Evolutionary conservation across 2,888 invertebrate species (phyloP).

Genomic region (Ophion ellenae): DNA sequence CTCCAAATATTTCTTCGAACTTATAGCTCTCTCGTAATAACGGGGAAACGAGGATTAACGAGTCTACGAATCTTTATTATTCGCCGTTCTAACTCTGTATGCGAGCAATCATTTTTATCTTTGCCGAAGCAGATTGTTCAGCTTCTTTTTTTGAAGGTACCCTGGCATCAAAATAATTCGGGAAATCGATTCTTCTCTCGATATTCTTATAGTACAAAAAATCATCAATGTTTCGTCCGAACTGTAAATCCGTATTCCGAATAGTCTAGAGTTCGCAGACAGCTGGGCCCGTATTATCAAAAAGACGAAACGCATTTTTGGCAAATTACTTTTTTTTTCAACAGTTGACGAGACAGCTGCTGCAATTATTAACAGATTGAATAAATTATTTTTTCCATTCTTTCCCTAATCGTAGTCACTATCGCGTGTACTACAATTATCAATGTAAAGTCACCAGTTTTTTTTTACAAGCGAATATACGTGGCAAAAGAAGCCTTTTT

Average conservation of each 20-base stretch:
- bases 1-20: conserved; percentile 18
- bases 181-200: background rate
- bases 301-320: background rate
- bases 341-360: background rate
- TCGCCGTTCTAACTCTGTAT: no score
- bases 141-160: background rate
- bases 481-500: background rate
- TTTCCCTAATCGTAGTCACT: background rate
- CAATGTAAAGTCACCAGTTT: background rate
- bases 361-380: background rate
- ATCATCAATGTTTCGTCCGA: background rate
- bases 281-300: background rate
- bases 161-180: background rate
- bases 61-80: no score
- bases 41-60: no score
- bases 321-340: background rate
- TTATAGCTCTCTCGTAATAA: background rate
- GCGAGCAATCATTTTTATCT: background rate
- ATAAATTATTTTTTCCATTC: background rate
- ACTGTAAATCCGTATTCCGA: no score
- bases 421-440: background rate
- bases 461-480: background rate
- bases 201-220: background rate
- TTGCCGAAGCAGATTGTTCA: background rate
- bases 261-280: no score